These are phyloP conservation scores for Cephus pygmeus DNA, from an alignment of 2,888 invertebrate species.

Conservation along the genomic window DNA sequence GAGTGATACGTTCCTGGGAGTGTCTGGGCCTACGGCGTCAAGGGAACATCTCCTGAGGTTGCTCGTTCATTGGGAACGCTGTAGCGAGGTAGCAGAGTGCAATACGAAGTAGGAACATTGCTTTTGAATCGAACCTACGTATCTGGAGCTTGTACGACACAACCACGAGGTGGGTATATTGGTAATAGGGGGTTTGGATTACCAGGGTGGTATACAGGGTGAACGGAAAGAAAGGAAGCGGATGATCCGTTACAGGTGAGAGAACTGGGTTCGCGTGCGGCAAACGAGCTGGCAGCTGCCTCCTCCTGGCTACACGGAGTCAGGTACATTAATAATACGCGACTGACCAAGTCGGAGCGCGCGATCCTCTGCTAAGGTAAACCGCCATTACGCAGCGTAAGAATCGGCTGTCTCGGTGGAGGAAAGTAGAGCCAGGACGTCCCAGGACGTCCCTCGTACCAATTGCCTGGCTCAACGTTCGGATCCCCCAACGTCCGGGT, in stretches of 20 bases:
- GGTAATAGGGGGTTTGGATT: background rate
- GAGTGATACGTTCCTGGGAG: background rate
- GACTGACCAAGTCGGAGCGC: slow-evolving; percentile 52
- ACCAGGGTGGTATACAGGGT: background rate
- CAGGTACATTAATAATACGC: slow-evolving; percentile 56
- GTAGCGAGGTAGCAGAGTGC: background rate
- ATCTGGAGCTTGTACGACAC: background rate
- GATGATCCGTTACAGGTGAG: slow-evolving; percentile 63
- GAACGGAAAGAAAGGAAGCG: slow-evolving; percentile 30
- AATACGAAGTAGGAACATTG: background rate
- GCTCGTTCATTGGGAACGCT: background rate
- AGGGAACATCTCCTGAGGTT: background rate
- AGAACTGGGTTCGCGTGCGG: slow-evolving; percentile 61
- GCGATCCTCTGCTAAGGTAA: background rate
- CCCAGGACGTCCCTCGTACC: background rate
- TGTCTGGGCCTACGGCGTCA: background rate
- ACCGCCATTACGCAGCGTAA: background rate
- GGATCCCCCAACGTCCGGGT: background rate
- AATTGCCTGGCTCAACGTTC: background rate
- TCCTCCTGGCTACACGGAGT: slow-evolving; percentile 50
- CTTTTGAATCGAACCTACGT: background rate
- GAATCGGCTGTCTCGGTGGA: background rate
- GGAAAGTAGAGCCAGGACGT: background rate
- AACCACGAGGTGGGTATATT: background rate
- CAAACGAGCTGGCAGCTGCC: slow-evolving; percentile 62